Percentiles rank a stretch among this genome's conserved stretches.
Evolutionary conservation across 2,113 vertebrate species (phyloP).

Genomic region (Arizona elegans): DNA sequence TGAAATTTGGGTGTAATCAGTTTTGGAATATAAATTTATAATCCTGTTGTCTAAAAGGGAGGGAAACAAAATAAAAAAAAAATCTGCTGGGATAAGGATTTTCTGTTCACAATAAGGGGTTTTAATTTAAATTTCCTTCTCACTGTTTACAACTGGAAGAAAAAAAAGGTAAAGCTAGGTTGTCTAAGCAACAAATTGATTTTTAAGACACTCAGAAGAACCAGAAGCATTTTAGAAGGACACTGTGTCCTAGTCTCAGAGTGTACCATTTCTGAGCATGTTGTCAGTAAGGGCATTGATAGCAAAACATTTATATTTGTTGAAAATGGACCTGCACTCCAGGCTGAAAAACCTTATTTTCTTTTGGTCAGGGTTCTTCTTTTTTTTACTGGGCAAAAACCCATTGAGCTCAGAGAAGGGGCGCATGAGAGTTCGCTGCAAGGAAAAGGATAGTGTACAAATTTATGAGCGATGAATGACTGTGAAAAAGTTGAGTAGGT

Average conservation of each 20-base stretch:
- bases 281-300: background rate
- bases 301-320: background rate
- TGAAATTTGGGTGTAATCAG: background rate
- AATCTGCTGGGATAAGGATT: background rate
- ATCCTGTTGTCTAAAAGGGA: background rate
- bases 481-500: too few species aligned
- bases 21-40: background rate
- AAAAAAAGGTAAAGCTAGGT: background rate
- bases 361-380: background rate
- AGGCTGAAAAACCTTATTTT: background rate
- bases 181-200: background rate
- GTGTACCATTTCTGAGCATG: background rate
- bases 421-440: background rate
- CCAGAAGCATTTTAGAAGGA: background rate
- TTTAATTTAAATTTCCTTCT: background rate
- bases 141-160: background rate
- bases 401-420: background rate
- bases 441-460: too few species aligned
- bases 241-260: background rate
- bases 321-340: background rate
- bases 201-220: background rate
- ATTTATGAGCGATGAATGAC: background rate
- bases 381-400: background rate
- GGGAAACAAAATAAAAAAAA: background rate
- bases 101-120: background rate